phyloP scores from a whole-genome alignment of 2,113 vertebrate species.

The Hippocampus barbouri region DNA sequence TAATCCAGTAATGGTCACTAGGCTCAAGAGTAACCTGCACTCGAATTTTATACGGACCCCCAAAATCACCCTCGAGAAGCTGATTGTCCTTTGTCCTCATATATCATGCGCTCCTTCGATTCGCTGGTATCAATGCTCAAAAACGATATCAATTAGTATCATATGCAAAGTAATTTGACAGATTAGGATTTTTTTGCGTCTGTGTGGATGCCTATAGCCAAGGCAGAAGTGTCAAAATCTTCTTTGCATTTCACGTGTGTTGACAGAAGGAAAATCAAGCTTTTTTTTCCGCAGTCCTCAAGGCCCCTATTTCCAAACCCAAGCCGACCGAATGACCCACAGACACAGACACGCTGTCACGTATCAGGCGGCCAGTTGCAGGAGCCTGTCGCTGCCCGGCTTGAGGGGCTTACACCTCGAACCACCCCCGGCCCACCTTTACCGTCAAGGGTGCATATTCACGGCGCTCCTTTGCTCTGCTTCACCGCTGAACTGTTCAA shows the following conservation, averaged over 20 bases:
- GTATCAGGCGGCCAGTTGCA: background rate
- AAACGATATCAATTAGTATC: too few species aligned
- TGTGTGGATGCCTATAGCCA: too few species aligned
- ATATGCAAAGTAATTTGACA: too few species aligned
- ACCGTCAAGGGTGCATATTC: background rate
- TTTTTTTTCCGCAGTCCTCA: background rate
- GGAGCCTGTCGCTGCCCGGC: background rate
- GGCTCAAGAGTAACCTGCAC: background rate
- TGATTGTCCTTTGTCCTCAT: too few species aligned
- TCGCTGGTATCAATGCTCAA: too few species aligned
- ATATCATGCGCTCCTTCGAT: too few species aligned
- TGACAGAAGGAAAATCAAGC: too few species aligned
- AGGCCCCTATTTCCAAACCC: background rate
- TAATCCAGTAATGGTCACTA: background rate
- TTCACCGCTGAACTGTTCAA: slow-evolving; percentile 6
- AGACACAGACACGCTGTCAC: background rate
- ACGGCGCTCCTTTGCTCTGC: background rate
- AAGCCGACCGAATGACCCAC: background rate
- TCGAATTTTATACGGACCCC: too few species aligned
- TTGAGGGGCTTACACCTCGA: background rate
- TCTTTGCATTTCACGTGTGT: too few species aligned
- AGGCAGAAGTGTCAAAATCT: too few species aligned
- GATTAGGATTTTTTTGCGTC: too few species aligned
- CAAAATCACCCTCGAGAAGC: too few species aligned
- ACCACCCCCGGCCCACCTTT: background rate